These are phyloP conservation scores for Pyrgus malvae DNA, from an alignment of 2,888 invertebrate genomes.

Conservation along the genomic window DNA sequence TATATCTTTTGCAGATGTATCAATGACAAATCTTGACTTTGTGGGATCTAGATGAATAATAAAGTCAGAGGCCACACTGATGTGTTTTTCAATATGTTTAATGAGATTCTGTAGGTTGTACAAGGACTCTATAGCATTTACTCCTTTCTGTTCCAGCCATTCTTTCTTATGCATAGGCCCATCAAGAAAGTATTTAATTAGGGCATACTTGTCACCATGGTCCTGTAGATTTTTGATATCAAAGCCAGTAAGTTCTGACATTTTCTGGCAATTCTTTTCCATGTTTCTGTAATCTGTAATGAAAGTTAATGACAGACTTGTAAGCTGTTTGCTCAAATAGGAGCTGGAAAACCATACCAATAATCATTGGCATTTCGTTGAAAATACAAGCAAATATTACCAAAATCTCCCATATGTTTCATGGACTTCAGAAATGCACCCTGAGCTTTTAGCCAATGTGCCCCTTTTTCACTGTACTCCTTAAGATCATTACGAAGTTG, in stretches of 20 bases:
- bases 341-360: too few species aligned
- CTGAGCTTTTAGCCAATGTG: constrained; percentile 58
- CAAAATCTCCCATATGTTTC: constrained; percentile 58
- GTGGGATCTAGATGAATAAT: constrained; percentile 37
- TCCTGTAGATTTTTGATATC: constrained; percentile 56
- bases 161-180: constrained; percentile 52
- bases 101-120: constrained; percentile 55
- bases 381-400: constrained; percentile 50
- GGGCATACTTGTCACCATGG: constrained; percentile 53
- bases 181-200: constrained; percentile 61
- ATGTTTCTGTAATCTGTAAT: constrained; percentile 55
- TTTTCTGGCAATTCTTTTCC: constrained; percentile 52
- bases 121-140: constrained; percentile 51
- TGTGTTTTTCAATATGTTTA: constrained; percentile 52
- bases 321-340: too few species aligned
- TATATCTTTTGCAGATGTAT: constrained; percentile 43
- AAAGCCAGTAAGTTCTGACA: constrained; percentile 59
- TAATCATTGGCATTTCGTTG: too few species aligned
- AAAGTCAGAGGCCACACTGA: constrained; percentile 38
- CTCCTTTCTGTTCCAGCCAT: constrained; percentile 51
- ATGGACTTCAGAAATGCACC: constrained; percentile 60
- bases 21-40: constrained; percentile 35
- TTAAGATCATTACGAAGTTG: constrained; percentile 50
- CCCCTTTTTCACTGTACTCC: constrained; percentile 50
- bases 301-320: not conserved